Base-by-base conservation (phyloP, 2,797 vertebrate species). In the Hydrolagus colliei region DNA sequence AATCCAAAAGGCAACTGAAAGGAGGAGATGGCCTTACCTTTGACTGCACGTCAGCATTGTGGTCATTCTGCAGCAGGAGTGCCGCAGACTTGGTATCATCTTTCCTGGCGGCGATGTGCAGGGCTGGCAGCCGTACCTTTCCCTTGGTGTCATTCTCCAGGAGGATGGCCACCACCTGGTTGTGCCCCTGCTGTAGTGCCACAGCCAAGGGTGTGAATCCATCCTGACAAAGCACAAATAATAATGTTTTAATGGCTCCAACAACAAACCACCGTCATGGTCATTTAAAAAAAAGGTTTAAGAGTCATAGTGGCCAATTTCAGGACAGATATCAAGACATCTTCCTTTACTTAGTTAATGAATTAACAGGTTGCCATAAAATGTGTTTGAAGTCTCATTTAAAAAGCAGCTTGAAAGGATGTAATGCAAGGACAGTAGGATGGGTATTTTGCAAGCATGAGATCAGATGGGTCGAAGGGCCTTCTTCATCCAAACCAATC, bases 81-180 rank as follows among this genome's bases (percentile, higher is more conserved):
- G 98, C 98, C 0, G 98, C 98, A 0, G 98, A 98, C 86, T 99
- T 99, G 90, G 98, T 99, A 91, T 99, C 98, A 0, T 99, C 98
- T 88, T 99, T 99, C 86, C 98, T 94, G 6, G 98, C 98, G 0
- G 98, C 98, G 0, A 99, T 99, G 88, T 99, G 98, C 91, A 99
- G 90, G 0, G 98, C 98, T 0, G 98, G 98, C 65, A 99, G 92
- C 27, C 98, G 93, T 16, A 99, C 98, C 87, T 99, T 99, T 52
- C 98, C 98, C 90, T 99, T 99, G 22, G 98, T 99, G 89, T 99
- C 98, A 0, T 99, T 97, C 90, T 99, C 98, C 92, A 99, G 89
- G 22, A 99, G 91, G 86, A 99, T 92, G 9, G 98, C 98, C 86
- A 99, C 98, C 0, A 98, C 97, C 92, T 98, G 97, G 91, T 99